Base-by-base conservation (phyloP, 2,797 vertebrate genomes). In the Sebastes oblongus region DNA sequence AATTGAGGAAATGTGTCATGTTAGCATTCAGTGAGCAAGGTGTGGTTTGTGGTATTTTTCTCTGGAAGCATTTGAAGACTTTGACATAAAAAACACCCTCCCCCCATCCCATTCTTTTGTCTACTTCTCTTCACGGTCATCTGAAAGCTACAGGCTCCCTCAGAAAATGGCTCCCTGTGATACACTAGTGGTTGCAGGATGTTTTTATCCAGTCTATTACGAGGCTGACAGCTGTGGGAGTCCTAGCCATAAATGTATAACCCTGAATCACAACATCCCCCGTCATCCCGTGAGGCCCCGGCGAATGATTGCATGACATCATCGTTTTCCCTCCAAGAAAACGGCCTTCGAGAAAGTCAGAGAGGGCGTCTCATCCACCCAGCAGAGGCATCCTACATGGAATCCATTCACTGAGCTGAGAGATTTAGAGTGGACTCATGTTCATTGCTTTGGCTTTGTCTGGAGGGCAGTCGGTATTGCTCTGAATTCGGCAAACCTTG, bases 221-320 rank as follows among this genome's bases (percentile, higher is more conserved):
- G 54, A 80, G 55, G 68, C 61, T 81, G 77, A 88, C 85, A 69
- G 71, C 78, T 84, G 55, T 79, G 64, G 68, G 68, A 87, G 71
- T 74, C 78, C 80, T 59, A 61, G 60, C 76, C 74, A 70, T 79
- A 66, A 83, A 84, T 84, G 83, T 77, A 81, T 82, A 83, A 81
- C 61, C 4, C 34, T 81, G 84, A 86, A 87, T 74, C 83, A 85
- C 62, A 81, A 72, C 73, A 78, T 79, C 81, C 81, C 34, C 71
- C 13, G 16, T 68, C 71, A n/a, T 81, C 84, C 79, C 36, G 5
- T 32, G 76, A 83, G 82, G 32, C 71, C 32, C 61, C 11, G 25
- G 55, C 22, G 4, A 85, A 85, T 36, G 65, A 55, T 66, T 78
- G 67, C 56, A 82, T 87, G 86, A 89, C 88, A 71, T 93, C 87